Percentiles rank a stretch among this genome's conserved stretches.
Conservation (phyloP, 2,888 invertebrate species). For the Patella depressa region DNA sequence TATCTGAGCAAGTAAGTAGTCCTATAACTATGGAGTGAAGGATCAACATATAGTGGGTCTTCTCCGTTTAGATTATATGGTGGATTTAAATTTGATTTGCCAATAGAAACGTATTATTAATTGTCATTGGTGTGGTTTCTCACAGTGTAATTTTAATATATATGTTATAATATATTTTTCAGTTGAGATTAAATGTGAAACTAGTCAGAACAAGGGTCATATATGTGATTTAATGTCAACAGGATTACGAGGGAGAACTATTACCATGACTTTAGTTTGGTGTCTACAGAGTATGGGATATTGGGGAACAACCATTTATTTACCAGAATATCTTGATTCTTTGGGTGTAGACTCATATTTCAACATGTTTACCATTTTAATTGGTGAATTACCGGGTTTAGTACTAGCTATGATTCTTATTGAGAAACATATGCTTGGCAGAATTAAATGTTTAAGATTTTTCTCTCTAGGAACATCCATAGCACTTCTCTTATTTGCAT, state of each 20-base stretch:
- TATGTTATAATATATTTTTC: conserved; percentile 27
- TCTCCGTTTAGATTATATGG: too few relatives aligned
- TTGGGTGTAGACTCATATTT: conserved; percentile 56
- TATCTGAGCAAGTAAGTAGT: too few relatives aligned
- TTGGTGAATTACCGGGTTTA: conserved; percentile 61
- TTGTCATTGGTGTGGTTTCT: too few relatives aligned
- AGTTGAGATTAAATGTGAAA: conserved; percentile 52
- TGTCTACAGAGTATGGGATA: conserved; percentile 59
- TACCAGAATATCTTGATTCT: conserved; percentile 58
- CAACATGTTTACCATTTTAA: conserved; percentile 59
- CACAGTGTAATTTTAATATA: background rate
- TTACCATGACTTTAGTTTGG: conserved; percentile 53
- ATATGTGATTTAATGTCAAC: conserved; percentile 49
- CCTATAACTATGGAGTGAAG: too few relatives aligned
- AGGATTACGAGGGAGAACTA: conserved; percentile 42
- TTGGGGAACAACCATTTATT: conserved; percentile 61
- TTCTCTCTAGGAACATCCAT: conserved; percentile 51
- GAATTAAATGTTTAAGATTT: conserved; percentile 56
- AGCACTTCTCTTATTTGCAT: conserved; percentile 51
- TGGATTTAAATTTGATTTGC: too few relatives aligned
- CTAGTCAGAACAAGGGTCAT: conserved; percentile 42
- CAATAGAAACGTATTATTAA: too few relatives aligned
- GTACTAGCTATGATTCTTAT: conserved; percentile 58
- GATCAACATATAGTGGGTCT: too few relatives aligned
- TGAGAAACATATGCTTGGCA: conserved; percentile 55